Base-by-base conservation (phyloP, 2,888 invertebrate species). In the Asteroscopus sphinx region DNA sequence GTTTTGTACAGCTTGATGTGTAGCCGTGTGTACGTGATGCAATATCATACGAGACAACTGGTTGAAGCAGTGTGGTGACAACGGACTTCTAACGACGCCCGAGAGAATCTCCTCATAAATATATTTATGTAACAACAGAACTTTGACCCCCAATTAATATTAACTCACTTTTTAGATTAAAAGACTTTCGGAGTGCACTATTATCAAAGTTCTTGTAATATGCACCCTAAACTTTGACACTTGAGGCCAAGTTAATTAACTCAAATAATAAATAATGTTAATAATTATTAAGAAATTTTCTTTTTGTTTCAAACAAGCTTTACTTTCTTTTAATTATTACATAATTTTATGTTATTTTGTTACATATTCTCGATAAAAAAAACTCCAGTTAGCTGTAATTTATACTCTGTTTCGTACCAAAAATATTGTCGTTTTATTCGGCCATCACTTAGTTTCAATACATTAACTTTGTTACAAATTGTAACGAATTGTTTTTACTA, bases 121-220 rank as follows among this genome's bases (percentile, higher is more conserved):
- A 69, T 65, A 58, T 65, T 58, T 47, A 49, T 51, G 36, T 26
- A 15, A 60, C 56, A 48, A 48, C 37, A 32, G 25, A 74, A 70
- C 55, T 74, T 72, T 33, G 13, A 6, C 7, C 33, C 15, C 47
- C 56, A 65, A 65, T 74, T 74, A 74, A 65, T 74, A 70, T 36
- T 74, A 41, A 59, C 48, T 36, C 36, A 39, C 5, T 70, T 65
- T 60, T 51, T 9, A 59, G 35, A 56, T 69, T 61, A 56, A 56
- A 73, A 69, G 40, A 42, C 30, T 55, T 52, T 57, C 37, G 33
- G 12, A 42, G 52, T 52, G 53, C 47, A 70, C 55, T 65, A 49
- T 13, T 36, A 55, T 39, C 41, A 47, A 58, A 68, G 32, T 61
- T 69, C 54, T 52, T 42, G 17, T 53, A 65, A 58, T 51, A 44